Conservation (phyloP, 2,888 invertebrate genomes). For the Drosophila cracens region DNA sequence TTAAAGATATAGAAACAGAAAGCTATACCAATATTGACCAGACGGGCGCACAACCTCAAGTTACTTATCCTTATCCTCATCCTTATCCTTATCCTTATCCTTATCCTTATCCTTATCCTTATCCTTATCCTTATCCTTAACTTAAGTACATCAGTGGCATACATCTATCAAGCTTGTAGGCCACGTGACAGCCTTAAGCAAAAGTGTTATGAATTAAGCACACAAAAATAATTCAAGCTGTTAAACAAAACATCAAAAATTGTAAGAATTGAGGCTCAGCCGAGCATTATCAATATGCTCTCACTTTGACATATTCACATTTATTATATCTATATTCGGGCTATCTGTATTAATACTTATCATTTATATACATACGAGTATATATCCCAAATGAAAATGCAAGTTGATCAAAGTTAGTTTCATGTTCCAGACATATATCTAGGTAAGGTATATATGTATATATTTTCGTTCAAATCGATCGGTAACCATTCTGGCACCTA, state of each 20-base stretch:
- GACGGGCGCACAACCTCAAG: background rate
- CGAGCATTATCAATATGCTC: background rate
- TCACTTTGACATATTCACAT: background rate
- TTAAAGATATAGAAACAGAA: background rate
- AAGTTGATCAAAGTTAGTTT: background rate
- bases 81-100: background rate
- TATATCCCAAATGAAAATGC: background rate
- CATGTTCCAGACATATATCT: background rate
- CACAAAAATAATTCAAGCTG: background rate
- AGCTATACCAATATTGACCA: background rate
- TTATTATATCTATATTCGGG: background rate
- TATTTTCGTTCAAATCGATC: background rate
- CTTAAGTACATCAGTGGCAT: background rate
- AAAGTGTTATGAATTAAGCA: background rate
- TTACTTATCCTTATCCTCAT: background rate
- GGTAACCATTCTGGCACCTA: background rate
- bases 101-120: background rate
- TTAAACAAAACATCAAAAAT: background rate
- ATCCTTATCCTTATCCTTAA: background rate
- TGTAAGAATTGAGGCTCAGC: background rate
- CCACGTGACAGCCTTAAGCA: background rate
- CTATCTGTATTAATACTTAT: background rate
- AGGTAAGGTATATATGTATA: background rate
- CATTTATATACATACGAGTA: too few relatives aligned
- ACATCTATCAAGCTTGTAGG: background rate